Percentiles rank a stretch among this genome's conserved stretches.
These are phyloP conservation scores for Lichenostomus cassidix DNA, from an alignment of 2,113 vertebrate genomes.

Conservation along the genomic window DNA sequence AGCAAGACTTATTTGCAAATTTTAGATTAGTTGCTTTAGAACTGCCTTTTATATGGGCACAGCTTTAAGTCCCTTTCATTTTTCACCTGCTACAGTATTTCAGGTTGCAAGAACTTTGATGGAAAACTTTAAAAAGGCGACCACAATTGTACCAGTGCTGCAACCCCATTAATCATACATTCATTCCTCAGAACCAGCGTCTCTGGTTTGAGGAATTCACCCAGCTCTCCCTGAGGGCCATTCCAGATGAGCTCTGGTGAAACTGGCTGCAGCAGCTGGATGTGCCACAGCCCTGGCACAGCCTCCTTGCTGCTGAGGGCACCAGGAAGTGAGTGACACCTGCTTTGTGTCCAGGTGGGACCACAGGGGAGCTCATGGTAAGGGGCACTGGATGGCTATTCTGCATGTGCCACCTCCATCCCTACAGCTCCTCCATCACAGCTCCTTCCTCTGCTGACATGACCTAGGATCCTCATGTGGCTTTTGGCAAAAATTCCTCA, in stretches of 20 bases:
- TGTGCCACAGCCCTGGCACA: background rate
- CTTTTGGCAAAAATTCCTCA: background rate
- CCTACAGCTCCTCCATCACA: background rate
- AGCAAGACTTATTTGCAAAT: background rate
- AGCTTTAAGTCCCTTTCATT: background rate
- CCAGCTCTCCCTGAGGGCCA: background rate
- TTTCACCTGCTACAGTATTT: background rate
- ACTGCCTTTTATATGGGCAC: background rate
- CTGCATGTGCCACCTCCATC: background rate
- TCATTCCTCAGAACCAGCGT: background rate
- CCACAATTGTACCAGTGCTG: background rate
- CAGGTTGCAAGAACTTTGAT: background rate
- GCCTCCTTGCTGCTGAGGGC: background rate
- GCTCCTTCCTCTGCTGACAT: background rate
- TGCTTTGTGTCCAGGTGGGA: background rate
- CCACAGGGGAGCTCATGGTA: rapidly evolving
- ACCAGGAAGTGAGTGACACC: background rate
- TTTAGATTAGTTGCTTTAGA: background rate
- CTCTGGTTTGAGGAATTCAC: background rate
- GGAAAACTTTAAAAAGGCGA: background rate
- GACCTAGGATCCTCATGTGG: background rate
- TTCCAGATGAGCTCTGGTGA: background rate
- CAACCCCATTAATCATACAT: background rate
- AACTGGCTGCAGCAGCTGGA: background rate
- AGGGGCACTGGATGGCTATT: background rate